Percentiles rank a stretch among this genome's conserved stretches.
phyloP scores from a whole-genome alignment of 2,113 vertebrate genomes.

The Anthoscopus minutus region DNA sequence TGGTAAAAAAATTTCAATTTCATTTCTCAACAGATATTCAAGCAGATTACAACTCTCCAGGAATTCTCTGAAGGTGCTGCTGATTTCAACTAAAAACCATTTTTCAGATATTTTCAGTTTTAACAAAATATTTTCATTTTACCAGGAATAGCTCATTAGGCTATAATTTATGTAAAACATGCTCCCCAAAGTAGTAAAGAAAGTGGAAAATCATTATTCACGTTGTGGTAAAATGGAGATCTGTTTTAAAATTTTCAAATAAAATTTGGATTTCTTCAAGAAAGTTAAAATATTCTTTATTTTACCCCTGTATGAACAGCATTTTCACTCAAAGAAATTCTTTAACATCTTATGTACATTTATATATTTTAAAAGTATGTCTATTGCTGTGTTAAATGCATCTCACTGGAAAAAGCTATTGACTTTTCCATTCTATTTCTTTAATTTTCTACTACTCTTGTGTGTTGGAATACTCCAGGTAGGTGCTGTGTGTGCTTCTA shows the following conservation, averaged over 20 bases:
- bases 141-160: background rate
- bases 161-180: background rate
- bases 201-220: background rate
- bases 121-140: background rate
- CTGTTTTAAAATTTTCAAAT: background rate
- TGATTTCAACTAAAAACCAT: background rate
- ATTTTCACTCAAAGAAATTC: background rate
- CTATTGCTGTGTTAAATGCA: conserved; percentile 5
- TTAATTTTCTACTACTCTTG: conserved; percentile 59
- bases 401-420: conserved; percentile 49
- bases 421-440: conserved; percentile 62
- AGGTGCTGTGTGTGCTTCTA: conserved; percentile 51
- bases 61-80: background rate
- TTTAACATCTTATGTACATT: background rate
- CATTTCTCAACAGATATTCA: background rate
- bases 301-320: background rate
- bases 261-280: background rate
- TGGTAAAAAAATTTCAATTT: background rate
- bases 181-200: background rate
- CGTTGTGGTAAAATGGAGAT: background rate
- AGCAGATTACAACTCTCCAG: background rate
- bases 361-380: background rate
- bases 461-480: conserved; percentile 59
- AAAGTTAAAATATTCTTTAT: background rate
- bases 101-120: background rate